Evolutionary conservation across 2,888 invertebrate species (phyloP).

Genomic region (Agrotis puta): DNA sequence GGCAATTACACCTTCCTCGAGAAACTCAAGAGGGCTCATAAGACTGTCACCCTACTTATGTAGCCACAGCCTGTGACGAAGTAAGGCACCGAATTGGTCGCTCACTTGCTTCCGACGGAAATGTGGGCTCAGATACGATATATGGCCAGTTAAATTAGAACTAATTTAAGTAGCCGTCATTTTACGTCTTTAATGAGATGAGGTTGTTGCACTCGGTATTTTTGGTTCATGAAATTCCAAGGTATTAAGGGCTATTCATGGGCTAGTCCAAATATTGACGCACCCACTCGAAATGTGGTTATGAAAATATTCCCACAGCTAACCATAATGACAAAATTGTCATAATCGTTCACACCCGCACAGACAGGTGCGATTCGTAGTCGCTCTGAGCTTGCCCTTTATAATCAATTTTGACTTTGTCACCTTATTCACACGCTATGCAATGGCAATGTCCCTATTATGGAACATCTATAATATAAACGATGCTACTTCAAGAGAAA

Average conservation of each 20-base stretch:
- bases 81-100: constrained; percentile 79
- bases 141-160: constrained; percentile 69
- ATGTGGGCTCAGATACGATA: constrained; percentile 80
- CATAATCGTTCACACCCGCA: constrained; percentile 79
- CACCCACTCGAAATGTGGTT: constrained; percentile 30
- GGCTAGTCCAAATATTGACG: constrained; percentile 33
- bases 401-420: constrained; percentile 81
- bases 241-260: constrained; percentile 16
- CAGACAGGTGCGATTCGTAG: constrained; percentile 87
- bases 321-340: constrained; percentile 78
- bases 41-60: constrained; percentile 82
- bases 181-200: constrained; percentile 61
- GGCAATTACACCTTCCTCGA: constrained; percentile 88
- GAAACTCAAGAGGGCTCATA: constrained; percentile 79
- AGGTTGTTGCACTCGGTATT: constrained; percentile 59
- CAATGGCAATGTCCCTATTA: constrained; percentile 46
- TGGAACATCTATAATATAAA: constrained; percentile 11
- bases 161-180: constrained; percentile 70
- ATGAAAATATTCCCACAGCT: constrained; percentile 76
- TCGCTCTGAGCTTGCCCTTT: constrained; percentile 69
- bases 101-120: constrained; percentile 87
- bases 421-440: constrained; percentile 77
- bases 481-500: background rate
- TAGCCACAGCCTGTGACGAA: constrained; percentile 86
- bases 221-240: constrained; percentile 43